Conservation (phyloP, 2,888 invertebrate genomes). For the Allolobophora icterica region DNA sequence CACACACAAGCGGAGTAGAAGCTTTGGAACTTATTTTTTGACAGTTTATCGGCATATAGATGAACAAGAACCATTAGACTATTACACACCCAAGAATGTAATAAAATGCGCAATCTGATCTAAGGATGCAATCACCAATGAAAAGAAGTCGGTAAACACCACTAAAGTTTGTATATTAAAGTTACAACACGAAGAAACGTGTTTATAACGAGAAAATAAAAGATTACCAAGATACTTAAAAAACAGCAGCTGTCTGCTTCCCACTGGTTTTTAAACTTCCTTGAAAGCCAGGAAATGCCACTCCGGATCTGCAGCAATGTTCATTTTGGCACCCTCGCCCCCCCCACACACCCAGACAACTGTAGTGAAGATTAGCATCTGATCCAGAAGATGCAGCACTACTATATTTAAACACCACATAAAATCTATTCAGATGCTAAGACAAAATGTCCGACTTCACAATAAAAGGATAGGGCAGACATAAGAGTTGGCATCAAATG, state of each 20-base stretch:
- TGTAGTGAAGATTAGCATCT: not conserved
- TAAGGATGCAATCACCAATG: not conserved
- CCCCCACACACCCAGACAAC: not conserved
- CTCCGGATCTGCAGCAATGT: not conserved
- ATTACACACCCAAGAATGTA: too few relatives aligned
- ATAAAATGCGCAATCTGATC: too few relatives aligned
- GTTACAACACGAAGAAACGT: not conserved
- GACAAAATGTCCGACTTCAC: not conserved
- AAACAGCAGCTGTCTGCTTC: not conserved
- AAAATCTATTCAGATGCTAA: not conserved
- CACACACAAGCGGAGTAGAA: too few relatives aligned
- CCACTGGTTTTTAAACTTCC: not conserved
- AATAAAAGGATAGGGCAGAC: too few relatives aligned
- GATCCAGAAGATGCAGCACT: not conserved
- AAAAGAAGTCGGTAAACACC: not conserved
- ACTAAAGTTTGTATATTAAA: not conserved
- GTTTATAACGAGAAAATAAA: not conserved
- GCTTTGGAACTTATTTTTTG: too few relatives aligned
- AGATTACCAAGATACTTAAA: not conserved
- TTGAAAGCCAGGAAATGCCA: not conserved
- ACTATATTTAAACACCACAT: conserved; percentile 7
- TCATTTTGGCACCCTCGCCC: not conserved
- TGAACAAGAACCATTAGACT: too few relatives aligned
- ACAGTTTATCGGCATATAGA: too few relatives aligned
- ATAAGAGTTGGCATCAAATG: too few relatives aligned